Base-by-base conservation (phyloP, 2,888 invertebrate genomes). In the Esperia sulphurella region DNA sequence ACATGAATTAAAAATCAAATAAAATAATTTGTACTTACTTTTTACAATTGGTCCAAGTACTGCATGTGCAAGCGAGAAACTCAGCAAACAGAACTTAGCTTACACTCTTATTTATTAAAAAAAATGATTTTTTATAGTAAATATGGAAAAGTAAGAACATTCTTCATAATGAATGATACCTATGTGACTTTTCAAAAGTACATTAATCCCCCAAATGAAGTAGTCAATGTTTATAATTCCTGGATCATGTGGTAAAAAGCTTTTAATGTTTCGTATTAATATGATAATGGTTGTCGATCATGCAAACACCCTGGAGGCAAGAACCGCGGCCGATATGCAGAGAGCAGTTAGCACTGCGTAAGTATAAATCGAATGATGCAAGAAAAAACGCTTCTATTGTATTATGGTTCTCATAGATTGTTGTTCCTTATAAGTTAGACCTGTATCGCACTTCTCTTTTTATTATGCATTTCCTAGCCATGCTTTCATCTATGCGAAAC, bases 241-340 rank as follows among this genome's bases (percentile, higher is more conserved):
- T 60, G 68, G 68, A 58, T 68, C 63, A 71, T 79, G 75, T 77
- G 75, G 79, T 73, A 69, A 71, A 57, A 63, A 75, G 85, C 82
- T 83, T 83, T 65, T 84, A 79, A 79, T 83, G 71, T 78, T 74
- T 79, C 79, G 72, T 85, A 88, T 87, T 88, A 89, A 88, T 88
- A 75, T 85, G 71, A 83, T 85, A 79, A 87, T 88, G 87, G 86
- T 89, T 89, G 86, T 88, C 87, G 78, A 84, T 88, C 87, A 88
- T 88, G 89, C 89, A 78, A 83, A 82, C 87, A 65, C 58, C 77
- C 75, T 71, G 87, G 87, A 84, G 86, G 74, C 70, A 66, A 75
- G 61, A 59, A 72, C 73, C 71, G 76, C 79, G 76, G 75, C 79
- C 80, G 69, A 80, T 73, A 75, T 71, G 86, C 85, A 73, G 83